These are phyloP conservation scores for Stomorhina lunata DNA, from an alignment of 2,888 invertebrate species.

Conservation along the genomic window DNA sequence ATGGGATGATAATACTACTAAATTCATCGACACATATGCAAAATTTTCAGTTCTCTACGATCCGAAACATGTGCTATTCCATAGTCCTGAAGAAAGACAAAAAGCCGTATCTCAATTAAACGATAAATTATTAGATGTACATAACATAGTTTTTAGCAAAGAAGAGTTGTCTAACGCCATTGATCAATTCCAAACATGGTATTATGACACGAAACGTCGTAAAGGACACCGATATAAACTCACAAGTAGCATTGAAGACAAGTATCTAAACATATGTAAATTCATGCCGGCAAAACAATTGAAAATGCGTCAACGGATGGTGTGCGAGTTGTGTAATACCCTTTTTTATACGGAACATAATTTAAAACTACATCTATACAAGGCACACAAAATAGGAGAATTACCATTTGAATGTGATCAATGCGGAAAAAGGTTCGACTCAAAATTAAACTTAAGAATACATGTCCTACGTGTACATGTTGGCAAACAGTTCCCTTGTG, in stretches of 20 bases:
- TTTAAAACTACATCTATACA: constrained; percentile 72
- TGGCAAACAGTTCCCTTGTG: constrained; percentile 72
- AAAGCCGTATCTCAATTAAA: constrained; percentile 70
- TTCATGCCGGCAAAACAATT: constrained; percentile 71
- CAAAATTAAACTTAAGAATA: constrained; percentile 67
- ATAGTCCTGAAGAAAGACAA: constrained; percentile 68
- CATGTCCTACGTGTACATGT: constrained; percentile 72
- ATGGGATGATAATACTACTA: constrained; percentile 67
- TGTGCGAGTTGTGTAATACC: constrained; percentile 71
- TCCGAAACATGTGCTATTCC: constrained; percentile 69
- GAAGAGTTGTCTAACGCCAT: constrained; percentile 73
- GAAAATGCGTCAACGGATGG: constrained; percentile 63
- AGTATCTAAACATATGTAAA: constrained; percentile 68
- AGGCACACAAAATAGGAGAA: constrained; percentile 72
- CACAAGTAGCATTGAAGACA: constrained; percentile 68
- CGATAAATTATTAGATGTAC: constrained; percentile 64
- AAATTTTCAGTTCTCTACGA: constrained; percentile 72
- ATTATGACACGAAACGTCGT: constrained; percentile 68
- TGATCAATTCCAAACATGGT: constrained; percentile 72
- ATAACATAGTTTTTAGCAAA: constrained; percentile 67
- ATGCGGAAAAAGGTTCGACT: constrained; percentile 71
- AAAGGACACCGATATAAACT: constrained; percentile 35
- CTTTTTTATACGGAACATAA: constrained; percentile 70
- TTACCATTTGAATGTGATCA: constrained; percentile 71
- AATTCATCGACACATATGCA: constrained; percentile 71